phyloP scores from a whole-genome alignment of 2,113 vertebrate species.

The Stomatorhinus ivindoensis region DNA sequence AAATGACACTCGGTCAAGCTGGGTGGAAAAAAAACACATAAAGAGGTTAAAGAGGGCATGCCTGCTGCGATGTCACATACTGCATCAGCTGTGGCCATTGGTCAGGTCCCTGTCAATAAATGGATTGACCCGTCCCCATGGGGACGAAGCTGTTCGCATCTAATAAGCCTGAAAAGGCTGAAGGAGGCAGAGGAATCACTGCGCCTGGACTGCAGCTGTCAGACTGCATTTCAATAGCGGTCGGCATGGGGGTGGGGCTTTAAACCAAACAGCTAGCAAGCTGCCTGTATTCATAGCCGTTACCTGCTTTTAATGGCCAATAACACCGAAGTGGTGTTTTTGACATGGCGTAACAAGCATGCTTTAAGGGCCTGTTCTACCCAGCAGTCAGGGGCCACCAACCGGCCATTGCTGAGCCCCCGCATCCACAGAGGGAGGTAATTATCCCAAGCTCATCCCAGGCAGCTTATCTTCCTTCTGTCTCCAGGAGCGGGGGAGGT shows the following conservation, averaged over 20 bases:
- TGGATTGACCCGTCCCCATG: conserved; percentile 5
- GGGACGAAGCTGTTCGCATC: conserved; percentile 6
- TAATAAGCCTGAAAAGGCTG: conserved; percentile 25
- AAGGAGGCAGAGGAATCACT: conserved; percentile 24
- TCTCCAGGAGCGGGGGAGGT: neutral
- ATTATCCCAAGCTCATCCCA: neutral
- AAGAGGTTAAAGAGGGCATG: neutral
- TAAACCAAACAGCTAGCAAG: neutral
- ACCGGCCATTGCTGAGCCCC: neutral
- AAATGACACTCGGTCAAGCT: neutral
- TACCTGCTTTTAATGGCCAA: neutral
- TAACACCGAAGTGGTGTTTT: neutral
- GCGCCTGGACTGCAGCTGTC: conserved; percentile 40
- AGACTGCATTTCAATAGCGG: conserved; percentile 33
- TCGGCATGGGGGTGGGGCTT: conserved; percentile 10
- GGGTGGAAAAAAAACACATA: neutral
- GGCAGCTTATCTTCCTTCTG: neutral
- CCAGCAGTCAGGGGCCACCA: neutral
- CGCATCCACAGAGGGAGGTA: neutral
- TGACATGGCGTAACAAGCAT: neutral
- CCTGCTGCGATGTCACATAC: neutral
- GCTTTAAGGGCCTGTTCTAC: neutral
- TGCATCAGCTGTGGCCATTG: neutral
- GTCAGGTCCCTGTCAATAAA: neutral
- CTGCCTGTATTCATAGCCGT: neutral